Evolutionary conservation across 2,113 vertebrate genomes (phyloP).

Genomic region (Xyliphius kryptos): DNA sequence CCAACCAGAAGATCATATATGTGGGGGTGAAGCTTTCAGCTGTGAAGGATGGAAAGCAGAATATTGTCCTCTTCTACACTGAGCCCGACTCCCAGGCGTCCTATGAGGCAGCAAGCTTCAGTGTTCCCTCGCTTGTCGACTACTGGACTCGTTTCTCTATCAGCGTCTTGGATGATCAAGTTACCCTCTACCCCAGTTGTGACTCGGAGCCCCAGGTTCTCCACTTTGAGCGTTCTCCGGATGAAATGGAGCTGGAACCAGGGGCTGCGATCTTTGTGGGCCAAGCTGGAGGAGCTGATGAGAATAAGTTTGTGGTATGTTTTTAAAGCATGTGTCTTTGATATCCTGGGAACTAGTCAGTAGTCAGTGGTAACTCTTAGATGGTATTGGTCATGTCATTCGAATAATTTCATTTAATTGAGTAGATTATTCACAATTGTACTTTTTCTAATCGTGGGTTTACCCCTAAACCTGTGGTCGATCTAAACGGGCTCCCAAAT

Average conservation of each 20-base stretch:
- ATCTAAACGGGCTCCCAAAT: no score
- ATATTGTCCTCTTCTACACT: slow-evolving; percentile 80
- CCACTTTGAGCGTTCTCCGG: slow-evolving; percentile 65
- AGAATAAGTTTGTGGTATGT: slow-evolving; percentile 82
- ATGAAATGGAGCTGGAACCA: slow-evolving; percentile 74
- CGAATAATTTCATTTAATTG: no score
- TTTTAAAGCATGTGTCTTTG: no score
- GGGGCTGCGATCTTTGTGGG: slow-evolving; percentile 85
- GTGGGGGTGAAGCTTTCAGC: slow-evolving; percentile 80
- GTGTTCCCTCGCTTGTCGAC: slow-evolving; percentile 66
- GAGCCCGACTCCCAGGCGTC: slow-evolving; percentile 69
- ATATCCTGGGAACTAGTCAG: no score
- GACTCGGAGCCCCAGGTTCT: slow-evolving; percentile 60
- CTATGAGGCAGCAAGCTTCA: slow-evolving; percentile 71
- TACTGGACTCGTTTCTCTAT: slow-evolving; percentile 81
- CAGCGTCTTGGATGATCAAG: slow-evolving; percentile 67
- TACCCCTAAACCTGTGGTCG: no score
- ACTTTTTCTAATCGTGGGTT: no score
- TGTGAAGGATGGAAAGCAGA: slow-evolving; percentile 57
- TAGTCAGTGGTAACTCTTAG: no score
- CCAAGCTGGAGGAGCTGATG: slow-evolving; percentile 80
- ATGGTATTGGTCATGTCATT: no score
- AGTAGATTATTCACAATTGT: no score
- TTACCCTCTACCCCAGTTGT: slow-evolving; percentile 77
- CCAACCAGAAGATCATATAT: slow-evolving; percentile 68